These are phyloP conservation scores for Cyaniris semiargus DNA, from an alignment of 2,888 invertebrate species.

Conservation along the genomic window DNA sequence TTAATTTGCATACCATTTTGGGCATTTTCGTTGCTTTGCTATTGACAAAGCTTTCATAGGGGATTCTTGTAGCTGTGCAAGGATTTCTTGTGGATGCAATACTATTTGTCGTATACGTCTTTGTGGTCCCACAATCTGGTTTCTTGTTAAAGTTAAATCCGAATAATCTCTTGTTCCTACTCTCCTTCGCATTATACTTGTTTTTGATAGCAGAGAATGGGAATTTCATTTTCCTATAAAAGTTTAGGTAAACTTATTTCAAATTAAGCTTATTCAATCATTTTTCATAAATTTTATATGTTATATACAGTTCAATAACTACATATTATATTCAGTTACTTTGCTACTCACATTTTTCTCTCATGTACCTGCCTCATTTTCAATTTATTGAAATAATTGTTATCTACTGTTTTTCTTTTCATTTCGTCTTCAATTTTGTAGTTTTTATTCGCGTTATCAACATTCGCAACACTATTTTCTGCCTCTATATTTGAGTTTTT, in stretches of 20 bases:
- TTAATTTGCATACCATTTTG: not conserved
- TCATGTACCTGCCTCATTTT: not conserved
- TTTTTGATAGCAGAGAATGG: conserved; percentile 61
- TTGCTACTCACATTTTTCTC: not conserved
- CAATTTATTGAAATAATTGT: not conserved
- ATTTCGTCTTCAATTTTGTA: not conserved
- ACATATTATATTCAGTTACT: no score
- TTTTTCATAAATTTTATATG: not conserved
- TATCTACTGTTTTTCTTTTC: not conserved
- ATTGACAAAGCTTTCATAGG: not conserved
- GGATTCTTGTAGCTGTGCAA: not conserved
- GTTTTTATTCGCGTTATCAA: not conserved
- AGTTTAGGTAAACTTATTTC: conserved; percentile 43
- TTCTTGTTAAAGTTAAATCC: not conserved
- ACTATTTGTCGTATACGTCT: not conserved
- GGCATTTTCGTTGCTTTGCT: not conserved
- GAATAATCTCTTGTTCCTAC: conserved; percentile 2
- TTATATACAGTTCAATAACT: not conserved
- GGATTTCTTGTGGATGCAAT: not conserved
- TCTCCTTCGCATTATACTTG: not conserved
- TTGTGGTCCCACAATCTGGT: not conserved
- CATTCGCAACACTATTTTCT: not conserved
- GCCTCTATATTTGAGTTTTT: not conserved
- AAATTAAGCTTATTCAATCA: not conserved
- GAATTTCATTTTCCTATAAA: conserved; percentile 54